Percentiles rank a stretch among this genome's conserved stretches.
phyloP scores from a whole-genome alignment of 2,797 vertebrate genomes.

The Rousettus madagascariensis region DNA sequence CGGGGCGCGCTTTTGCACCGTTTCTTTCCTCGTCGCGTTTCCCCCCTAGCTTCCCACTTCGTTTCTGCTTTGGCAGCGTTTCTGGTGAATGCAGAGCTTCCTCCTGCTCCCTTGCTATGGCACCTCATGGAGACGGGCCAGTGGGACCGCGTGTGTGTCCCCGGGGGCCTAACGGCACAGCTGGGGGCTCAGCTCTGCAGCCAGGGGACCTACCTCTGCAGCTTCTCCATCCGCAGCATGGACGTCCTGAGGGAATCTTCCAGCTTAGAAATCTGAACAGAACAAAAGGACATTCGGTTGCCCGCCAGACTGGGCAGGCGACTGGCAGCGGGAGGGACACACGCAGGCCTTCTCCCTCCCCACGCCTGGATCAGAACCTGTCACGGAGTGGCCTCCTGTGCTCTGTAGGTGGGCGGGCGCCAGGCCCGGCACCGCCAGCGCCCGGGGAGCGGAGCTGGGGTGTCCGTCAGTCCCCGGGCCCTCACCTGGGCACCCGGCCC shows the following conservation, averaged over 20 bases:
- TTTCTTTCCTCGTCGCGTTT: not conserved
- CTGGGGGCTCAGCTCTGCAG: not conserved
- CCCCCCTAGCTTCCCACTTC: not conserved
- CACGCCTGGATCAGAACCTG: not conserved
- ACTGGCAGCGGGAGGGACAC: too few species aligned
- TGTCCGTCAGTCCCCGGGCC: too few species aligned
- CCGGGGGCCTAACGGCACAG: too few species aligned
- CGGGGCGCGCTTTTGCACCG: not conserved
- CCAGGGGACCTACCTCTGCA: not conserved
- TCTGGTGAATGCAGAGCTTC: not conserved
- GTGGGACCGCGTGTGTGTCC: fast-evolving
- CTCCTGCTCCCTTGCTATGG: too few species aligned
- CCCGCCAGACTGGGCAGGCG: not conserved
- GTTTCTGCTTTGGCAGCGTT: not conserved
- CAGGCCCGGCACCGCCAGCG: too few species aligned
- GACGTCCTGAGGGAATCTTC: not conserved
- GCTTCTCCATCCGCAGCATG: not conserved
- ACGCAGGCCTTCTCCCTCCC: not conserved
- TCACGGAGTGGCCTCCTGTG: too few species aligned
- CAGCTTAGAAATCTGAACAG: not conserved
- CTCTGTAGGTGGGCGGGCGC: too few species aligned
- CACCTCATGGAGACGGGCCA: too few species aligned
- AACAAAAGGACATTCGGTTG: not conserved
- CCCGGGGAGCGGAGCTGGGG: too few species aligned
- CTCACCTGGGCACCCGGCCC: too few species aligned